These are phyloP conservation scores for Leptodirus hochenwartii DNA, from an alignment of 2,888 invertebrate genomes.

Conservation along the genomic window DNA sequence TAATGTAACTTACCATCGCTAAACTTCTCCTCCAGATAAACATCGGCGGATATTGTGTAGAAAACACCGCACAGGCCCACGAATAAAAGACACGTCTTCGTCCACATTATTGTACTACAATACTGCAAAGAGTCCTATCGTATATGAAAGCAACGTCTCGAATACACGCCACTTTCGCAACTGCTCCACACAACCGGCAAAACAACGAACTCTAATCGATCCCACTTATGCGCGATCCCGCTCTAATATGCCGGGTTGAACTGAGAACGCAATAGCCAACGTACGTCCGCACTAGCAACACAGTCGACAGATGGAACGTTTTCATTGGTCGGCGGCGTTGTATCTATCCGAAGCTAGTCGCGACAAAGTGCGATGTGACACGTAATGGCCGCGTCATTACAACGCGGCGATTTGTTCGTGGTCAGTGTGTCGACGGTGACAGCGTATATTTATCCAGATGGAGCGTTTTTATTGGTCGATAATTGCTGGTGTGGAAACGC, in stretches of 20 bases:
- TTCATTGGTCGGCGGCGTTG: constrained; percentile 20
- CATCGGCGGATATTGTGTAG: constrained; percentile 35
- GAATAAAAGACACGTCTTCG: constrained; percentile 28
- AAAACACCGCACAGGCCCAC: constrained; percentile 29
- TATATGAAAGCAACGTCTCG: constrained; percentile 7
- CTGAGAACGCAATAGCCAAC: constrained; percentile 3
- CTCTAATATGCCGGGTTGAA: constrained; percentile 3
- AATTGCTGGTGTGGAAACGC: constrained; percentile 10
- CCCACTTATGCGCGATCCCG: constrained; percentile 7
- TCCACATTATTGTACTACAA: constrained; percentile 13
- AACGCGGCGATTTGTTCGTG: constrained; percentile 9
- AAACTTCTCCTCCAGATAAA: constrained; percentile 67
- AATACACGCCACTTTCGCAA: constrained; percentile 12
- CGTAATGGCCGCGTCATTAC: not conserved
- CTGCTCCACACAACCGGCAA: no score
- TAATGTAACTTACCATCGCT: constrained; percentile 46
- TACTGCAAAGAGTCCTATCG: constrained; percentile 4
- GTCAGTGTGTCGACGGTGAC: no score
- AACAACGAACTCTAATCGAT: constrained; percentile 1
- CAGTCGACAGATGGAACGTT: constrained; percentile 27
- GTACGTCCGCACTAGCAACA: constrained; percentile 6
- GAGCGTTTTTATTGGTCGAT: constrained; percentile 43
- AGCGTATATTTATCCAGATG: no score
- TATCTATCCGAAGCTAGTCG: not conserved
- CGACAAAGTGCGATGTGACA: constrained; percentile 15